Evolutionary conservation across 2,797 vertebrate species (phyloP), one percentile per base, ranked within the genome.

Genomic region (Sitta carolinensis): DNA sequence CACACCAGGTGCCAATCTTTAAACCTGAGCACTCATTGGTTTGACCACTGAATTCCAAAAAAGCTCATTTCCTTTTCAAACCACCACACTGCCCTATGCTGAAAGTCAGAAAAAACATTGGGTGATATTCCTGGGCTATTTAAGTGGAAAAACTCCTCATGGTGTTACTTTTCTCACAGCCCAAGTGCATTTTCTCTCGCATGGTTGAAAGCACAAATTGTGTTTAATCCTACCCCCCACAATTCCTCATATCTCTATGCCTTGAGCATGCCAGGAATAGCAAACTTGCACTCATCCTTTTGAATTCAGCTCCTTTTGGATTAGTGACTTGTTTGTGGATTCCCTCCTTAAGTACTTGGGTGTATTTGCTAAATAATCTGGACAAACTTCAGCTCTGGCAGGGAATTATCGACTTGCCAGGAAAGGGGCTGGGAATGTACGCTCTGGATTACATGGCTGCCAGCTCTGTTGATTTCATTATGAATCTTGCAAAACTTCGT

Each of bases 361-460:
- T 80, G 64, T 69, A 78, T 94, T 91, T 90, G 85, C 47, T 93
- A 82, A 95, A 94, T 94, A 90, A 92, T 87, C 86, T 87, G 90
- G 70, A 73, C 84, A 84, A 93, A 89, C 55, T 62, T 91, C 23
- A 84, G 66, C 48, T 84, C 62, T 87, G 87, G 87, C 84, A 79
- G 84, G 27, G 77, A 92, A 79, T 70, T 84, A 81, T 68, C 22
- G 3, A 51, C 74, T 42, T 82, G 88, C 80, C 80, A 91, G 74
- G 58, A 93, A 50, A 73, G 75, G 57, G 62, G 50, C 64, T 89
- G 64, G 80, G 74, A 92, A 68, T 30, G 43, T 50, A 27, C 64
- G 10, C 74, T 90, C 40, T 3, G 10, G 69, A 84, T 96, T 36
- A 48, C 61, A 51, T 0, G 4, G 70, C n/a, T 67, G 70, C 64